phyloP scores from a whole-genome alignment of 2,888 invertebrate species.

The Apamea epomidion region DNA sequence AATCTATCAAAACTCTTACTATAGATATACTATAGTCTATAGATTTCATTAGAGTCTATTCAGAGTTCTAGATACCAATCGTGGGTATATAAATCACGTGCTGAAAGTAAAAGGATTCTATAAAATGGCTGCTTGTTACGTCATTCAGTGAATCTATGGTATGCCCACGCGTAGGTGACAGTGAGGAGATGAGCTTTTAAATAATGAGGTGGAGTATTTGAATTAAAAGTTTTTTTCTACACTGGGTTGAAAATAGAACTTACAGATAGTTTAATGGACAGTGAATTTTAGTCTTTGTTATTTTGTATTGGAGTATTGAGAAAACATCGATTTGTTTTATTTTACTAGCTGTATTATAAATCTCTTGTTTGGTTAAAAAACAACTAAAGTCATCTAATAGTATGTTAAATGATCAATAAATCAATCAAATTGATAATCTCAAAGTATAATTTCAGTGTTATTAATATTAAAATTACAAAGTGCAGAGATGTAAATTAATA shows the following conservation, averaged over 20 bases:
- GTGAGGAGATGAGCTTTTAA: constrained; percentile 13
- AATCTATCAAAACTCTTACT: constrained; percentile 32
- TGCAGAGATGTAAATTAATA: constrained; percentile 8
- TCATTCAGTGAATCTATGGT: constrained; percentile 16
- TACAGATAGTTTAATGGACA: neutral
- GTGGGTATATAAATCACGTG: constrained; percentile 28
- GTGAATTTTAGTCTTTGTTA: neutral
- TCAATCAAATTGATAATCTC: neutral
- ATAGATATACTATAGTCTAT: too few species aligned
- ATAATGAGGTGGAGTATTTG: constrained; percentile 10
- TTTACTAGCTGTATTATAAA: too few species aligned
- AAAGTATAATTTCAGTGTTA: constrained; percentile 5
- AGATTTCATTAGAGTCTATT: constrained; percentile 39
- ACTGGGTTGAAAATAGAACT: neutral
- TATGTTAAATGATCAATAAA: neutral
- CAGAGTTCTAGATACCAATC: constrained; percentile 30
- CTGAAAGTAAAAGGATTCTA: constrained; percentile 52
- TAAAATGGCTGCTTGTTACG: constrained; percentile 15
- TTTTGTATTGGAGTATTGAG: too few species aligned
- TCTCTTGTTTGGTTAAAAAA: neutral
- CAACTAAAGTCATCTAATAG: neutral
- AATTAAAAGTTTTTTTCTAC: neutral
- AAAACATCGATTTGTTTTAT: too few species aligned
- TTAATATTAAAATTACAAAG: constrained; percentile 17
- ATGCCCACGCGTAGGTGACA: constrained; percentile 33